A percentile compares a stretch with the other conserved stretches of the same genome.
Conservation (phyloP, 2,888 invertebrate species). For the Erebia ligea region DNA sequence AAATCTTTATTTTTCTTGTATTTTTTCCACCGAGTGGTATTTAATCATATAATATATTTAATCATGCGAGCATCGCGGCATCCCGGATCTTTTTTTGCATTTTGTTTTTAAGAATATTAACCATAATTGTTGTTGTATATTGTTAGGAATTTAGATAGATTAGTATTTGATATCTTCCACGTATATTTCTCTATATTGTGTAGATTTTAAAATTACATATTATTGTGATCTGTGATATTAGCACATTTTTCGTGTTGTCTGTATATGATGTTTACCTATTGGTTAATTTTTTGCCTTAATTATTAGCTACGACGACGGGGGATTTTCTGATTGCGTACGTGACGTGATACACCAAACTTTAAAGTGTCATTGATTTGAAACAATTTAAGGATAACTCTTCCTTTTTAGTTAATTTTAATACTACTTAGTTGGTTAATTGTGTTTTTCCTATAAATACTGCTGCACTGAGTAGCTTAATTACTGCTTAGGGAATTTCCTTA, state of each 20-base stretch:
- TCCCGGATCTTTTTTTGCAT: slow-evolving; percentile 41
- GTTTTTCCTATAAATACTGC: no score
- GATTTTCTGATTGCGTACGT: background rate
- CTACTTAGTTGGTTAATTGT: no score
- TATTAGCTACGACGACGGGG: background rate
- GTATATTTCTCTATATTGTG: slow-evolving; percentile 1
- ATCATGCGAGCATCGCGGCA: slow-evolving; percentile 33
- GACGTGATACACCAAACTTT: background rate
- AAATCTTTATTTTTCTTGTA: slow-evolving; percentile 35
- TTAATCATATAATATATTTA: slow-evolving; percentile 37
- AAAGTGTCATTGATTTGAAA: background rate
- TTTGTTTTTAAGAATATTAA: slow-evolving; percentile 26
- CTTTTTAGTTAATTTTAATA: background rate
- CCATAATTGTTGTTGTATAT: slow-evolving; percentile 33
- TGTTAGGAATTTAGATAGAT: slow-evolving; percentile 30
- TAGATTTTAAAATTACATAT: background rate
- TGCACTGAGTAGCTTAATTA: no score
- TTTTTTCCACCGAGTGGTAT: slow-evolving; percentile 28
- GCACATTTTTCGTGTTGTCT: background rate
- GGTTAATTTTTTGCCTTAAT: background rate
- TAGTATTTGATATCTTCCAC: slow-evolving; percentile 22
- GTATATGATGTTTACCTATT: background rate
- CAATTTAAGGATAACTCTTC: background rate
- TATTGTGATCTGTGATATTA: background rate
- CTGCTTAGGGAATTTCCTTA: no score